Conservation (phyloP, 1,140 invertebrate genomes). For the Drosophila insularis region DNA sequence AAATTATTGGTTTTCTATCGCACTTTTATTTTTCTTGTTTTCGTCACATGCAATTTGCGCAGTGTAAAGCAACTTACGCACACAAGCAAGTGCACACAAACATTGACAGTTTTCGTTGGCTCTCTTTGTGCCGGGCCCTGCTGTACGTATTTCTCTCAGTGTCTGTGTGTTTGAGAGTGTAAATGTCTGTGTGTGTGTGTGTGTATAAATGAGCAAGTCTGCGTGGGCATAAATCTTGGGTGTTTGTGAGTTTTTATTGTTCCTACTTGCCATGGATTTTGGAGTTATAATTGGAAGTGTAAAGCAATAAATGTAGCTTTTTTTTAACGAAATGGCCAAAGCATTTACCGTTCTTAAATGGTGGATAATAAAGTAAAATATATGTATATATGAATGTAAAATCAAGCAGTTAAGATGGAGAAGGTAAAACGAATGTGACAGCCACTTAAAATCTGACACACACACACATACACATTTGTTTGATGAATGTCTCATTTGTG, state of each 20-base stretch:
- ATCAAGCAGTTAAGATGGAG: conserved; percentile 3
- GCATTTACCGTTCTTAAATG: conserved; percentile 41
- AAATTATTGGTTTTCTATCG: too few species aligned
- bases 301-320: conserved; percentile 68
- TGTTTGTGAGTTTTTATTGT: conserved; percentile 71
- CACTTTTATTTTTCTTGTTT: too few species aligned
- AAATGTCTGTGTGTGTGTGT: conserved; percentile 6
- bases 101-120: too few species aligned
- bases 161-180: background rate
- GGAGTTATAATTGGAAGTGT: conserved; percentile 76
- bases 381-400: background rate
- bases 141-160: conserved; percentile 9
- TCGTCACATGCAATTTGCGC: too few species aligned
- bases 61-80: too few species aligned
- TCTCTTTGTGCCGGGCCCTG: too few species aligned
- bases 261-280: conserved; percentile 70
- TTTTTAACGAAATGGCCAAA: conserved; percentile 18
- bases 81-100: too few species aligned
- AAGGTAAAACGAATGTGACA: conserved; percentile 6
- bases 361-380: conserved; percentile 33
- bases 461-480: background rate
- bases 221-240: conserved; percentile 63
- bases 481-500: background rate
- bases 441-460: background rate
- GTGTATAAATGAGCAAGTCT: conserved; percentile 15